These are phyloP conservation scores for Choristoneura rosaceana DNA, from an alignment of 2,888 invertebrate genomes.

Conservation along the genomic window DNA sequence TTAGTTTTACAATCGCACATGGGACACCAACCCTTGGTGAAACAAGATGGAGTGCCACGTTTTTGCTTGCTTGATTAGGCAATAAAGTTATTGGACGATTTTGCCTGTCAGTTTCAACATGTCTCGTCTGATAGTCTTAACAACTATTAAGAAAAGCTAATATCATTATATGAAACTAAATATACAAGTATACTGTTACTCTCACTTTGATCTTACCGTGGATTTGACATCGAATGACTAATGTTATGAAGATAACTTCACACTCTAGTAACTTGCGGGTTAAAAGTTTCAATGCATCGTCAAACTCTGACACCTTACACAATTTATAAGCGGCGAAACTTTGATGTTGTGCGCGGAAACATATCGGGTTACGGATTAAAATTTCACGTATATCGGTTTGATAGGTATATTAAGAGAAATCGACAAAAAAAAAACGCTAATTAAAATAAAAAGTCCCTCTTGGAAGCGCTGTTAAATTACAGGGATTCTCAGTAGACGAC, in stretches of 20 bases:
- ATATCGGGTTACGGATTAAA: slow-evolving; percentile 25
- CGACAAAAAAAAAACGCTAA: neutral
- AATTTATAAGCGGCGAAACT: slow-evolving; percentile 35
- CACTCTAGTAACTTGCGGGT: slow-evolving; percentile 41
- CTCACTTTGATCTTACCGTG: slow-evolving; percentile 36
- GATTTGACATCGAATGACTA: slow-evolving; percentile 34
- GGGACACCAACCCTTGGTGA: slow-evolving; percentile 8
- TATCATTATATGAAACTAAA: slow-evolving; percentile 31
- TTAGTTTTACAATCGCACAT: slow-evolving; percentile 21
- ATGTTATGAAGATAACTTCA: slow-evolving; percentile 39
- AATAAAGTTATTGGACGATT: slow-evolving; percentile 3
- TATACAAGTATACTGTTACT: slow-evolving; percentile 27
- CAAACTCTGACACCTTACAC: slow-evolving; percentile 39
- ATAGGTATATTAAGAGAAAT: neutral
- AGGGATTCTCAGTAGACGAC: slow-evolving; percentile 33
- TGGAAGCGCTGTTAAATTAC: slow-evolving; percentile 28
- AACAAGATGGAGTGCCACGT: neutral
- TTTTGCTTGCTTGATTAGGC: neutral
- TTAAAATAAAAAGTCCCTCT: slow-evolving; percentile 15
- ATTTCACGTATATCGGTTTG: slow-evolving; percentile 9
- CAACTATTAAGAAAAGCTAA: slow-evolving; percentile 13
- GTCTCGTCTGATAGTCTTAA: slow-evolving; percentile 3
- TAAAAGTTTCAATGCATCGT: slow-evolving; percentile 42
- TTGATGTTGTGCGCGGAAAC: slow-evolving; percentile 27
- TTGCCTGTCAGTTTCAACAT: slow-evolving; percentile 11